Conservation (phyloP, 2,797 vertebrate species). For the Scarus forsteni region DNA sequence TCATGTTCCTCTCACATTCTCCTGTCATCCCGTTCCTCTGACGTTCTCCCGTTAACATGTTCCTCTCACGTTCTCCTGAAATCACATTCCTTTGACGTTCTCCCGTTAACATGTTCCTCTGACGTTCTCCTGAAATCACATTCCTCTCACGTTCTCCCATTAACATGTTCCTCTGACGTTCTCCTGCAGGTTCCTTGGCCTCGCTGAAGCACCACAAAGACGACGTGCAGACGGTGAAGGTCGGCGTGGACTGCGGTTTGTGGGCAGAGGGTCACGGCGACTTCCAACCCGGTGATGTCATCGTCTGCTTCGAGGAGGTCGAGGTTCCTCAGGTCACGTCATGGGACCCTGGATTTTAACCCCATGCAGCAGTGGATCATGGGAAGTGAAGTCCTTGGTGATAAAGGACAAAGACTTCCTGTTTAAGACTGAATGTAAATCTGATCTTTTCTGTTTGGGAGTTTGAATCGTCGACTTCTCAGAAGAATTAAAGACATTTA, state of each 20-base stretch:
- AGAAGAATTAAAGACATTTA: no score
- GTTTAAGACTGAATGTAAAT: neutral
- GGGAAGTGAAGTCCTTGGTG: neutral
- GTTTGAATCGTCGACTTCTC: no score
- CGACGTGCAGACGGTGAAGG: slow-evolving; percentile 86
- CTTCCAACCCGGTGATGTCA: slow-evolving; percentile 87
- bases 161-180: neutral
- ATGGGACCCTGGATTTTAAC: slow-evolving; percentile 96
- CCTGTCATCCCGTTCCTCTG: no score
- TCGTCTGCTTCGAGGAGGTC: slow-evolving; percentile 89
- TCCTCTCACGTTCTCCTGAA: no score
- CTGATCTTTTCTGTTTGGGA: neutral
- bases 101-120: no score
- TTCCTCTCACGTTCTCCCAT: neutral
- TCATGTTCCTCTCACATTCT: no score
- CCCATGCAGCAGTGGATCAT: neutral
- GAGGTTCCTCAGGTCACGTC: slow-evolving; percentile 82
- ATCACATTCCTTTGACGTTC: no score
- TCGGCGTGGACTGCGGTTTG: slow-evolving; percentile 93
- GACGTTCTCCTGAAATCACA: no score
- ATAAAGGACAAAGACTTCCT: neutral
- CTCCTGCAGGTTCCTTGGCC: slow-evolving; percentile 83
- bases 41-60: neutral
- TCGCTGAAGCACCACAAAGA: slow-evolving; percentile 93
- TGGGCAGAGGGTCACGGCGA: slow-evolving; percentile 83